Conservation (phyloP, 2,797 vertebrate genomes). For the Lophotriccus pileatus region DNA sequence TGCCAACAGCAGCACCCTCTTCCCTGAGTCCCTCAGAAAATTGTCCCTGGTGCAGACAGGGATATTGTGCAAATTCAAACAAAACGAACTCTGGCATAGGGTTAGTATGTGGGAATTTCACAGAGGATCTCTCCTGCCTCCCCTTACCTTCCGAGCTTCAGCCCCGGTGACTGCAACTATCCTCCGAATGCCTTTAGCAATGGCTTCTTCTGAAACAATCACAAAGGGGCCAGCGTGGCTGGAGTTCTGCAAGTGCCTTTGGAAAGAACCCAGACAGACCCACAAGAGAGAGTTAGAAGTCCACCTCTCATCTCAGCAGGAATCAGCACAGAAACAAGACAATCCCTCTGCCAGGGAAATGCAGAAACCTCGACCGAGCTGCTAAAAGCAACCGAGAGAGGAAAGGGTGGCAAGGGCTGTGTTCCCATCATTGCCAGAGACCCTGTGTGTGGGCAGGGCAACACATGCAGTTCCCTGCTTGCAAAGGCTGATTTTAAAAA, state of each 20-base stretch:
- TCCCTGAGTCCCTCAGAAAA: neutral
- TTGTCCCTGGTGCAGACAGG: neutral
- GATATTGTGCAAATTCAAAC: neutral
- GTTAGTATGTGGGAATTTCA: neutral
- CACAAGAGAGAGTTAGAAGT: neutral
- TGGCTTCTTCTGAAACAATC: conserved; percentile 96
- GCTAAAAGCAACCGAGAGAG: neutral
- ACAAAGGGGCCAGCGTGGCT: conserved; percentile 87
- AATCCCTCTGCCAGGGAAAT: neutral
- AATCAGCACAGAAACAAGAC: neutral
- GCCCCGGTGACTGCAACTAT: conserved; percentile 93
- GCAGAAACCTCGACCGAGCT: neutral
- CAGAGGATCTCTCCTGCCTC: neutral
- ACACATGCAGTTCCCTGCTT: neutral
- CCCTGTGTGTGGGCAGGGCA: fast-evolving
- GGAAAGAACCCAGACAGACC: neutral
- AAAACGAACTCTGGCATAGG: neutral
- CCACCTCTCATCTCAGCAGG: neutral
- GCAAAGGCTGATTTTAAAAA: neutral
- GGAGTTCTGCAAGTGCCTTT: conserved; percentile 92
- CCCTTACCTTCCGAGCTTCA: conserved; percentile 92
- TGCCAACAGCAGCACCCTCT: neutral
- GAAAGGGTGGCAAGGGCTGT: neutral
- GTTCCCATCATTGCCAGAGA: neutral
- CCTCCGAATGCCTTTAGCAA: conserved; percentile 96